Conservation (phyloP, 2,113 vertebrate genomes). For the Heterotilapia buettikoferi region DNA sequence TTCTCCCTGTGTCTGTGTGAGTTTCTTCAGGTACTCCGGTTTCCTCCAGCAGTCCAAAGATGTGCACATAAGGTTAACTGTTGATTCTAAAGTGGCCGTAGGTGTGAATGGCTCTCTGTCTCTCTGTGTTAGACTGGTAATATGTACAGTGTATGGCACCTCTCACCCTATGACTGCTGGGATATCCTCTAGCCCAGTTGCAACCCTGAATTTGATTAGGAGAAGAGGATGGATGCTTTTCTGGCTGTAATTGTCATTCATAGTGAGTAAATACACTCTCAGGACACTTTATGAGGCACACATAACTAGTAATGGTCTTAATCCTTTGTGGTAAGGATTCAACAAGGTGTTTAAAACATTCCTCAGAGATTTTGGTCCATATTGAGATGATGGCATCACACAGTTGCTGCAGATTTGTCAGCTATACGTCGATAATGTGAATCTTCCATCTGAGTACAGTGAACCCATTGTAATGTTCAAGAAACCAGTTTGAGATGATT, state of each 20-base stretch:
- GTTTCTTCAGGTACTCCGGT: not conserved
- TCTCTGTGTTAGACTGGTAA: not conserved
- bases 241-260: not conserved
- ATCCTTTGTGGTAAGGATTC: not conserved
- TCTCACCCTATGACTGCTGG: not conserved
- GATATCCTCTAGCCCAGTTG: not conserved
- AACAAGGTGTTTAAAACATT: not conserved
- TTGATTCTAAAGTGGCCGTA: not conserved
- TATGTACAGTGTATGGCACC: not conserved
- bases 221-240: not conserved
- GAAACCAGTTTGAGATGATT: not conserved
- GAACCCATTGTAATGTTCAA: not conserved
- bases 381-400: not conserved
- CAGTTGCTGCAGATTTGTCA: not conserved
- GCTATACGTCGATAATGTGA: accelerated
- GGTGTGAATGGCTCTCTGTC: not conserved
- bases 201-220: not conserved
- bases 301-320: not conserved
- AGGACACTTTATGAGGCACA: not conserved
- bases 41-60: not conserved
- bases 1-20: not conserved
- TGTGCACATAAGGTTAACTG: not conserved
- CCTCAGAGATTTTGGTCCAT: not conserved
- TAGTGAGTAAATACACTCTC: not conserved
- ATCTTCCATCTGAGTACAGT: not conserved